Conservation (phyloP, 2,797 vertebrate genomes). For the Cirrhinus molitorella region DNA sequence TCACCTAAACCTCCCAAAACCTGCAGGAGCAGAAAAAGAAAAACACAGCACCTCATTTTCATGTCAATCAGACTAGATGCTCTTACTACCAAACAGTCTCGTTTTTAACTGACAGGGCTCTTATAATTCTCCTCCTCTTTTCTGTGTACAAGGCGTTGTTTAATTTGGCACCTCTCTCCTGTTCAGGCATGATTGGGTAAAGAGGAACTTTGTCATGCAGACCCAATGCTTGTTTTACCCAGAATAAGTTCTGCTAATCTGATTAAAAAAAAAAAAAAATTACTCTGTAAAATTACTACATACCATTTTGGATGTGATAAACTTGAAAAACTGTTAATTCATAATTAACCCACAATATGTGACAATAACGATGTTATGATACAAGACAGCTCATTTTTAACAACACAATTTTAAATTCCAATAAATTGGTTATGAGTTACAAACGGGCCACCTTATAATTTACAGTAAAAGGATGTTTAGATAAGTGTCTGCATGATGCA, state of each 20-base stretch:
- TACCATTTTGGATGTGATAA: neutral
- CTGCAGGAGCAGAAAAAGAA: slow-evolving; percentile 67
- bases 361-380: too few species aligned
- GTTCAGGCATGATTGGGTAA: slow-evolving; percentile 11
- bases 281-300: neutral
- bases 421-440: too few species aligned
- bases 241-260: slow-evolving; percentile 12
- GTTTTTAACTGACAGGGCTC: slow-evolving; percentile 35
- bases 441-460: too few species aligned
- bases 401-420: too few species aligned
- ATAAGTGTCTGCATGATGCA: neutral
- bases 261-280: neutral
- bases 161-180: slow-evolving; percentile 47
- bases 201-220: slow-evolving; percentile 6
- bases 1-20: slow-evolving; percentile 69
- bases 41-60: slow-evolving; percentile 65
- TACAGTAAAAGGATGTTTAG: neutral
- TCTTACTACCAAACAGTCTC: neutral
- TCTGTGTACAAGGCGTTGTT: slow-evolving; percentile 50
- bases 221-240: slow-evolving; percentile 11
- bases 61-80: slow-evolving; percentile 25
- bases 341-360: neutral
- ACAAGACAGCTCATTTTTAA: too few species aligned
- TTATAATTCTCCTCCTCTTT: slow-evolving; percentile 13
- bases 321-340: neutral